Conservation (phyloP, 2,113 vertebrate species). For the Leucosticte australis region DNA sequence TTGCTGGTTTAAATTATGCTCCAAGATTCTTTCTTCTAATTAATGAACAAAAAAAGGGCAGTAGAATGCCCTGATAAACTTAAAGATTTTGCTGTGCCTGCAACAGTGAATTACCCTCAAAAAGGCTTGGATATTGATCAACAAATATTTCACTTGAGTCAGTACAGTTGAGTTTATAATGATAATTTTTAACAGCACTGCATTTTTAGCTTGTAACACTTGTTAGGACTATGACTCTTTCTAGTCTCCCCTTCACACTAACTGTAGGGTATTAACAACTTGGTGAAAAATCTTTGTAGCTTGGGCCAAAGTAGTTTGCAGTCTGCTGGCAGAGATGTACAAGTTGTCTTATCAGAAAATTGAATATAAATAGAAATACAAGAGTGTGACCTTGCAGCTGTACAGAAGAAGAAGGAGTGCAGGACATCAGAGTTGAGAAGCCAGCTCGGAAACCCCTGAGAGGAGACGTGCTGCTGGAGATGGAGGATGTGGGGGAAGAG, state of each 20-base stretch:
- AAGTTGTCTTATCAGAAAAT: background rate
- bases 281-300: background rate
- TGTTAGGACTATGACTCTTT: background rate
- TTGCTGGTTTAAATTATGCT: background rate
- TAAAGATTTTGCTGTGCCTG: background rate
- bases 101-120: background rate
- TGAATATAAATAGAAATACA: background rate
- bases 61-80: background rate
- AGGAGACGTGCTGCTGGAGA: background rate
- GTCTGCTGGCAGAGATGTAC: background rate
- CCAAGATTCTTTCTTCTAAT: background rate
- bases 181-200: background rate
- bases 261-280: background rate
- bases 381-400: background rate
- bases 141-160: background rate
- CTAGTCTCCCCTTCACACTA: background rate
- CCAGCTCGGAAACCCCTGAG: background rate
- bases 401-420: background rate
- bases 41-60: background rate
- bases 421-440: background rate
- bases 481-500: slow-evolving; percentile 6
- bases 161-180: background rate
- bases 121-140: background rate
- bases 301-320: background rate
- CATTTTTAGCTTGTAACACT: background rate